Evolutionary conservation across 2,113 vertebrate genomes (phyloP).

Genomic region (Zingel zingel): DNA sequence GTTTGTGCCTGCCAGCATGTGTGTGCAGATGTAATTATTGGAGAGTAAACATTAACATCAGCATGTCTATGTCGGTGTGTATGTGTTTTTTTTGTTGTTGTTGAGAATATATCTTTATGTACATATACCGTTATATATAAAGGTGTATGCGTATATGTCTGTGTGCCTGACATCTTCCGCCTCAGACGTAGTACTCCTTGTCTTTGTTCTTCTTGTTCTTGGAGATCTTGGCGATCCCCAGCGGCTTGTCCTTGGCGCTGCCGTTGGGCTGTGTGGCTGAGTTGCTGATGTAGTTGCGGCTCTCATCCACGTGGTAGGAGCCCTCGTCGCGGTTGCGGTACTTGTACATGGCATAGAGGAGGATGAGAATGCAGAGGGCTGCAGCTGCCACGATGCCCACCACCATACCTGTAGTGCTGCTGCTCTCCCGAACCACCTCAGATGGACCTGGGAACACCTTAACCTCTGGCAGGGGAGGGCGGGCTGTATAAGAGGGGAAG

Average conservation of each 20-base stretch:
- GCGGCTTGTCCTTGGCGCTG: conserved; percentile 97
- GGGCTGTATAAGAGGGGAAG: conserved; percentile 83
- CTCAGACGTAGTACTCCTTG: conserved; percentile 99
- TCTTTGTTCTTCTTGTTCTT: conserved; percentile 99
- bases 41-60: conserved; percentile 79
- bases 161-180: conserved; percentile 43
- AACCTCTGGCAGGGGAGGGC: conserved; percentile 92
- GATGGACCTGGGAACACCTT: conserved; percentile 91
- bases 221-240: conserved; percentile 96
- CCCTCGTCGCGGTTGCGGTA: conserved; percentile 99
- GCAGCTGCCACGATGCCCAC: conserved; percentile 98
- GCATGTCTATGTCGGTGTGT: conserved; percentile 71
- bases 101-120: conserved; percentile 83
- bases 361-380: conserved; percentile 98
- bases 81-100: conserved; percentile 59
- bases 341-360: conserved; percentile 99
- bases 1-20: conserved; percentile 73
- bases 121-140: conserved; percentile 82
- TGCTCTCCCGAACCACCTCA: conserved; percentile 95
- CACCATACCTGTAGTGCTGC: conserved; percentile 99
- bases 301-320: conserved; percentile 99
- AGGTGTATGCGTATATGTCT: conserved; percentile 73
- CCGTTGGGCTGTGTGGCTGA: conserved; percentile 98
- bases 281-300: conserved; percentile 99
- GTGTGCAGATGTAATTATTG: conserved; percentile 66